These are phyloP conservation scores for Drosophila quasianomalipes DNA, from an alignment of 2,888 invertebrate species.

Conservation along the genomic window DNA sequence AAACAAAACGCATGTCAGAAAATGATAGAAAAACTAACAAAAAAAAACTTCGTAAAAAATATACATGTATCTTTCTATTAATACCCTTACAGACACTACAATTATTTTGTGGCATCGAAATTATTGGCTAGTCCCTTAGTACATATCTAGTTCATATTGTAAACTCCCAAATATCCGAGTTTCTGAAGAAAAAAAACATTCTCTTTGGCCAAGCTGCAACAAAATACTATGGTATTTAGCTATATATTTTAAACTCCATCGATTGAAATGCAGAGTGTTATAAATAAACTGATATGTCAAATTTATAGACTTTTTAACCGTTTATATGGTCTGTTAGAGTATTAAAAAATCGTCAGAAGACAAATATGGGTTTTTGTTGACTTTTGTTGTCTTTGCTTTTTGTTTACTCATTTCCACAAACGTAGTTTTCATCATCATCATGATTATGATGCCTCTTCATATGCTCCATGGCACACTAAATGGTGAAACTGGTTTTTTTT, in stretches of 20 bases:
- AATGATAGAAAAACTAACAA: conserved; percentile 56
- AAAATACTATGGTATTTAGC: neutral
- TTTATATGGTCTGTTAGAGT: neutral
- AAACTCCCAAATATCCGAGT: no score
- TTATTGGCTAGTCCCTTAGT: neutral
- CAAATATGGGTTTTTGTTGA: neutral
- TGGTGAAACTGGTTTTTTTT: conserved; percentile 40
- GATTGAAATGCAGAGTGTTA: neutral
- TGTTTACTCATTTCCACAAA: conserved; percentile 64
- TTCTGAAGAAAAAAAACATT: neutral
- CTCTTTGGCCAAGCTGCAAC: neutral
- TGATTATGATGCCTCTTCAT: conserved; percentile 23
- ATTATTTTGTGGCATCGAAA: neutral
- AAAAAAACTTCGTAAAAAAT: conserved; percentile 25
- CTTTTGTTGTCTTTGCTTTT: conserved; percentile 35
- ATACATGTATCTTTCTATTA: conserved; percentile 2
- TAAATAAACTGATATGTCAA: neutral
- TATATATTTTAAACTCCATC: neutral
- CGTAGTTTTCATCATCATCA: conserved; percentile 49
- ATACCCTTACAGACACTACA: neutral
- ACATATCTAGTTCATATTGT: no score
- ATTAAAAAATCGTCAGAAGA: neutral
- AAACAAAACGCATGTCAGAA: conserved; percentile 51
- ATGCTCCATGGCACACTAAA: conserved; percentile 28
- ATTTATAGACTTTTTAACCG: accelerated